Percentiles rank a stretch among this genome's conserved stretches.
These are phyloP conservation scores for Ooceraea biroi DNA, from an alignment of 1,140 invertebrate species.

Conservation along the genomic window DNA sequence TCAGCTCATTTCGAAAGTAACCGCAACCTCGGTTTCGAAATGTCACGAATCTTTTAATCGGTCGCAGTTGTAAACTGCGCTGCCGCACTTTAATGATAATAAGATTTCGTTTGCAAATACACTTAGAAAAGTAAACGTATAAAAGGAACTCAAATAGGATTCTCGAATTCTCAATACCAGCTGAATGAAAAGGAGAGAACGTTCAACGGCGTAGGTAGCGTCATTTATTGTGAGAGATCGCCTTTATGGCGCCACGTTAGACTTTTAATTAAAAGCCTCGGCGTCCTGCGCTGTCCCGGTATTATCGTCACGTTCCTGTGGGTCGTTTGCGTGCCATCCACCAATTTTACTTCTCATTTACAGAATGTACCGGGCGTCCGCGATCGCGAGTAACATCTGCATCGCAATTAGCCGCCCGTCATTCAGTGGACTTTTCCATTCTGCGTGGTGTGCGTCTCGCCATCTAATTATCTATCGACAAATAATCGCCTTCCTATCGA, in stretches of 20 bases:
- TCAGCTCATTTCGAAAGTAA: background rate
- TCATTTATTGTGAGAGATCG: constrained; percentile 50
- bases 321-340: constrained; percentile 59
- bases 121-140: background rate
- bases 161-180: background rate
- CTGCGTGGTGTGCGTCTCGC: constrained; percentile 13
- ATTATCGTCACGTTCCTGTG: constrained; percentile 65
- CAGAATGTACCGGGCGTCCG: constrained; percentile 22
- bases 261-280: constrained; percentile 75
- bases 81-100: too few relatives aligned
- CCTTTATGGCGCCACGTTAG: constrained; percentile 71
- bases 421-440: background rate
- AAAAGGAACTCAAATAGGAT: background rate
- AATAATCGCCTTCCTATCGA: constrained; percentile 47
- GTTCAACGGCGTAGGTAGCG: constrained; percentile 73
- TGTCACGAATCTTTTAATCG: background rate
- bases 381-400: constrained; percentile 43
- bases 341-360: constrained; percentile 65
- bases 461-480: constrained; percentile 47
- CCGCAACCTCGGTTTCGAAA: background rate
- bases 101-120: constrained; percentile 21
- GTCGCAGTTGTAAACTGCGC: too few relatives aligned
- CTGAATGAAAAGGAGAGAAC: constrained; percentile 41
- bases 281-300: constrained; percentile 21
- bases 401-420: constrained; percentile 35